Evolutionary conservation across 2,888 invertebrate genomes (phyloP).

Genomic region (Drosophila meridionalis): DNA sequence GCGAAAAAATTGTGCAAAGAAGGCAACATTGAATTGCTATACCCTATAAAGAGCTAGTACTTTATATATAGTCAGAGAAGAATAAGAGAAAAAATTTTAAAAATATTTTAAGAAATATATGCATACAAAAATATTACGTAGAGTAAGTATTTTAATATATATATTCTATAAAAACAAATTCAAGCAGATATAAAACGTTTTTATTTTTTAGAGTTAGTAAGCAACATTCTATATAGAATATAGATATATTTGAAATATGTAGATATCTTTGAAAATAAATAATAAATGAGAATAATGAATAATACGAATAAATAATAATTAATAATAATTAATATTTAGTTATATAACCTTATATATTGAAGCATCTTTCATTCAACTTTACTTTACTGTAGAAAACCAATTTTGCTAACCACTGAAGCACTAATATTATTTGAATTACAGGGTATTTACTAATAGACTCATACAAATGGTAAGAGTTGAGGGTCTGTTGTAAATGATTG

Average conservation of each 20-base stretch:
- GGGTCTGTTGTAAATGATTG: constrained; percentile 65
- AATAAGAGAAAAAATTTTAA: not conserved
- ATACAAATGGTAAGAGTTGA: constrained; percentile 11
- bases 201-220: not conserved
- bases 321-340: not conserved
- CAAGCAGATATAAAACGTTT: not conserved
- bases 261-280: no score
- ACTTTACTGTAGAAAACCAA: no score
- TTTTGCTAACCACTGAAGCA: no score
- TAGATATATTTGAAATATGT: not conserved
- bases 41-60: not conserved
- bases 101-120: not conserved
- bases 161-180: not conserved
- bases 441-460: not conserved
- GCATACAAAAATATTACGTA: not conserved
- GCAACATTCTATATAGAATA: not conserved
- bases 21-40: constrained; percentile 28
- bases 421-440: not conserved
- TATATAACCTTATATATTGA: not conserved
- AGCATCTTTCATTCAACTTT: not conserved
- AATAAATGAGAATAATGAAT: no score
- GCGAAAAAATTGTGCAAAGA: constrained; percentile 22
- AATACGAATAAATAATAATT: not conserved
- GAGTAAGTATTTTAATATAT: not conserved
- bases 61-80: not conserved